Conservation (phyloP, 2,888 invertebrate genomes). For the Thalpophila matura region DNA sequence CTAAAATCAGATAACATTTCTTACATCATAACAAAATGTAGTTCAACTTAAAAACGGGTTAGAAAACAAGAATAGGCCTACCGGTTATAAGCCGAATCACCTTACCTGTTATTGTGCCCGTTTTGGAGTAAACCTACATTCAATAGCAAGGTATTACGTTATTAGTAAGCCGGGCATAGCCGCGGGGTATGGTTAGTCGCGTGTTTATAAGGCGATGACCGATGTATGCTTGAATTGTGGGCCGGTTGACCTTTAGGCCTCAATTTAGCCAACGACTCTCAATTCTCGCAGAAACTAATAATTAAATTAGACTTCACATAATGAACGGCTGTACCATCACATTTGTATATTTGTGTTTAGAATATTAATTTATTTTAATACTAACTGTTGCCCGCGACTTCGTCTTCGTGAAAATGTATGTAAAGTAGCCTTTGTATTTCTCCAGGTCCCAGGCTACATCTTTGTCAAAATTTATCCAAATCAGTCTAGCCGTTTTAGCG, state of each 20-base stretch:
- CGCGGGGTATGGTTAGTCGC: conserved; percentile 15
- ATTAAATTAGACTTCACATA: conserved; percentile 24
- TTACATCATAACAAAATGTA: conserved; percentile 37
- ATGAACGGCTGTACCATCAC: neutral
- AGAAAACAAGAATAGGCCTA: conserved; percentile 32
- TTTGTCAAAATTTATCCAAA: no score
- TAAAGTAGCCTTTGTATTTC: no score
- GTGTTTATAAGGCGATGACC: conserved; percentile 42
- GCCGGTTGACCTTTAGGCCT: conserved; percentile 36
- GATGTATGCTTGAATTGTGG: conserved; percentile 6
- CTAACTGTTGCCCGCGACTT: no score
- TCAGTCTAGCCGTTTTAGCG: no score
- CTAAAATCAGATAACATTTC: conserved; percentile 2
- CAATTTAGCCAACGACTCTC: conserved; percentile 21
- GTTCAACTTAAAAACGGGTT: conserved; percentile 29
- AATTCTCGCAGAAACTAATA: conserved; percentile 17
- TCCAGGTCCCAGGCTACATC: no score
- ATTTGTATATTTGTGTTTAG: conserved; percentile 10
- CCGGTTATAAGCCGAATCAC: conserved; percentile 34
- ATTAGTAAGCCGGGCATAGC: conserved; percentile 11
- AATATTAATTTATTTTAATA: conserved; percentile 20
- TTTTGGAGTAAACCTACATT: conserved; percentile 47
- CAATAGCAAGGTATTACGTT: conserved; percentile 31
- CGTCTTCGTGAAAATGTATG: no score
- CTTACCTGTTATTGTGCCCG: conserved; percentile 20